Conservation (phyloP, 2,888 invertebrate species). For the Bursaphelenchus okinawaensis region DNA sequence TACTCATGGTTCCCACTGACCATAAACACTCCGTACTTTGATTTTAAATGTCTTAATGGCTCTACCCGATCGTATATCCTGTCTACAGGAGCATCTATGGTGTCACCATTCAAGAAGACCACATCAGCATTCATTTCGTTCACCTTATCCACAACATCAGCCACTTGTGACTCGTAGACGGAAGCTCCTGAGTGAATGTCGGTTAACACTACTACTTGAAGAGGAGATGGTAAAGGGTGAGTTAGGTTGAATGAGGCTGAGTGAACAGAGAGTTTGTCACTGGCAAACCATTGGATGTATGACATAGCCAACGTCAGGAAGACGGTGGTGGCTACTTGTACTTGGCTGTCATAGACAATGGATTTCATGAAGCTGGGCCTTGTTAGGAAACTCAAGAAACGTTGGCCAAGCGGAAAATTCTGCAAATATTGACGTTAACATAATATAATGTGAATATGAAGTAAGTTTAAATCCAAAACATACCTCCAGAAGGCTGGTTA, state of each 20-base stretch:
- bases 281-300: constrained; percentile 10
- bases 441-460: no score
- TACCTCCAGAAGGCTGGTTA: constrained; percentile 16
- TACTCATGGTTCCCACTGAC: constrained; percentile 58
- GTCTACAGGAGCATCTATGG: constrained; percentile 57
- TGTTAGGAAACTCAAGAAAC: constrained; percentile 16
- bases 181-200: constrained; percentile 28
- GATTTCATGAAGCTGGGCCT: constrained; percentile 1
- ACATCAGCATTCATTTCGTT: constrained; percentile 45
- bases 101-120: constrained; percentile 59
- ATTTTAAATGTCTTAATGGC: constrained; percentile 30
- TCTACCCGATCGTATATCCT: constrained; percentile 38
- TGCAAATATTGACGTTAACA: constrained; percentile 12
- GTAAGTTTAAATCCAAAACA: constrained; percentile 8
- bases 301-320: constrained; percentile 16
- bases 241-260: background rate
- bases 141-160: constrained; percentile 29
- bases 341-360: constrained; percentile 17
- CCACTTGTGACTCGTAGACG: constrained; percentile 20
- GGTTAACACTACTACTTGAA: constrained; percentile 22
- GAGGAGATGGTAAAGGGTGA: background rate
- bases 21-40: constrained; percentile 32
- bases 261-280: constrained; percentile 27
- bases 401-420: constrained; percentile 10
- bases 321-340: constrained; percentile 23